A percentile compares a stretch with the other conserved stretches of the same genome.
phyloP scores from a whole-genome alignment of 2,113 vertebrate genomes.

The Pseudorhombus dupliciocellatus region DNA sequence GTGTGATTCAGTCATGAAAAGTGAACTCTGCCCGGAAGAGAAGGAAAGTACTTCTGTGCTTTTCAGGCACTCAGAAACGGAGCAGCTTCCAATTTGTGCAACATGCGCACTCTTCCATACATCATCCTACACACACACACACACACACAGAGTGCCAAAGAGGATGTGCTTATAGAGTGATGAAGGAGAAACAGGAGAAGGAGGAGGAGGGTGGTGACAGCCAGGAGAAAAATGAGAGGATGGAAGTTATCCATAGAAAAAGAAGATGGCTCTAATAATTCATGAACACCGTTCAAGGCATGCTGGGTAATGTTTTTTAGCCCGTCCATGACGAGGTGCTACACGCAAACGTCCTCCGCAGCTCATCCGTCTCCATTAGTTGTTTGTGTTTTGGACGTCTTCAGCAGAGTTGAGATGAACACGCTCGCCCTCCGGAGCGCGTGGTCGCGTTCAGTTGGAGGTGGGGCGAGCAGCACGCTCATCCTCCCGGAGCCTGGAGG shows the following conservation, averaged over 20 bases:
- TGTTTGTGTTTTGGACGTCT: neutral
- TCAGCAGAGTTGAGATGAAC: no score
- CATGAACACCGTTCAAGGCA: neutral
- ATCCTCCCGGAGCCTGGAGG: no score
- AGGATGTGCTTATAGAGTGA: constrained; percentile 6
- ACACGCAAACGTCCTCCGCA: no score
- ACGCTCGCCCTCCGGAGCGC: no score
- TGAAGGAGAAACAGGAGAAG: neutral
- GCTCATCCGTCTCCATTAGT: neutral
- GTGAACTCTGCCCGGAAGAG: neutral
- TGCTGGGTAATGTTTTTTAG: neutral
- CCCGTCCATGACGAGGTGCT: no score
- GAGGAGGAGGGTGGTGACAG: no score
- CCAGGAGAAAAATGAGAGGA: neutral
- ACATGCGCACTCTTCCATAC: neutral
- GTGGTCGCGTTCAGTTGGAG: no score
- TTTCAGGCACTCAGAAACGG: neutral
- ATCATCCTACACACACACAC: constrained; percentile 2
- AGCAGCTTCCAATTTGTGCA: neutral
- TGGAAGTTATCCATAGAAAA: neutral
- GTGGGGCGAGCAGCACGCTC: no score
- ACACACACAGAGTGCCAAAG: neutral
- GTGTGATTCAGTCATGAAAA: neutral
- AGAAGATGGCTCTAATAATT: neutral
- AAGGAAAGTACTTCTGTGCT: constrained; percentile 15